Evolutionary conservation across 1,140 invertebrate genomes (phyloP), one percentile per base, ranked within the genome.

Genomic region (Aphis gossypii): DNA sequence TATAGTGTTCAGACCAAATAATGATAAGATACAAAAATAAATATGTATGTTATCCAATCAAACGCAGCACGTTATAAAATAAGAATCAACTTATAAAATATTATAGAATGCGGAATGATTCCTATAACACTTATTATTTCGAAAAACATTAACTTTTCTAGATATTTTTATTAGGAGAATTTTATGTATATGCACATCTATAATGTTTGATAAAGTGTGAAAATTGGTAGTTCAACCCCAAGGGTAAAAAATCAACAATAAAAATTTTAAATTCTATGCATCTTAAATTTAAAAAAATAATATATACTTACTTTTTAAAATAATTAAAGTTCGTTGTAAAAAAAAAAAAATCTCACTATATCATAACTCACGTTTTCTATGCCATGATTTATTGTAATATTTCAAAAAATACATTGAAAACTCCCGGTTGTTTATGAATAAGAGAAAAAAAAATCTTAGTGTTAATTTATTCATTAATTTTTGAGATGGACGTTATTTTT

Each of bases 401-500:
- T 41, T 44, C n/a, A 35, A 89, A 54, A 54, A 20, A 51, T 38
- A 46, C 48, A 35, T n/a, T 41, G 44, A 35, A 4, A 51, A 88
- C 48, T 20, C 83, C 44, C 14, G 23, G 88, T 90, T 25, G 9
- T 30, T 56, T 30, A 30, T 23, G 25, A 44, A 44, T 54, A 89
- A 56, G n/a, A 88, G 30, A n/a, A 51, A 35, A n/a, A 88, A 20
- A 88, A 51, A 23, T 86, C 11, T 46, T 86, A 60, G 14, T 48
- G 35, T 60, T 90, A 90, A 90, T 90, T 90, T 90, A 90, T 90
- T 90, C 88, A 90, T 90, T 60, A 90, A 41, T 60, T 90, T 90
- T 90, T 38, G 38, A 11, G 21, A 90, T 90, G 41, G 46, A 38
- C 87, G 8, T 90, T 60, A 35, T 90, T 90, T 60, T 51, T 90